Percentiles rank a stretch among this genome's conserved stretches.
These are phyloP conservation scores for Andrena flavipes DNA, from an alignment of 2,888 invertebrate genomes.

Conservation along the genomic window DNA sequence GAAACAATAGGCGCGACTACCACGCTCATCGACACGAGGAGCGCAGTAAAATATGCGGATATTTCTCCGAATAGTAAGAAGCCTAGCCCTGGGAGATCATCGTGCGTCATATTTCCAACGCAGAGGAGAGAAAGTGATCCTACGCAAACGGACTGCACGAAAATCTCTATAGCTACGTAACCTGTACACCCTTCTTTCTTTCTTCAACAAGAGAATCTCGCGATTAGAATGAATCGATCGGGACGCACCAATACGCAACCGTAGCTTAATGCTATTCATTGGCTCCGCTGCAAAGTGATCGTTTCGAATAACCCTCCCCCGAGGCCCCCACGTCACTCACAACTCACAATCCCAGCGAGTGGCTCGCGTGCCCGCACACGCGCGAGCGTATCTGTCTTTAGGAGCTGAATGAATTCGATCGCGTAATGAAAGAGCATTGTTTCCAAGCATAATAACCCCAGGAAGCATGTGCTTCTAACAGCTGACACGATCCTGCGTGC, in stretches of 20 bases:
- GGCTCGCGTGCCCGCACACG: not conserved
- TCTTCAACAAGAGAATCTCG: not conserved
- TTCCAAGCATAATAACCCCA: slow-evolving; percentile 41
- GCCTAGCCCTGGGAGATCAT: slow-evolving; percentile 19
- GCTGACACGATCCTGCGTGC: slow-evolving; percentile 61
- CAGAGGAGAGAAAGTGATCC: slow-evolving; percentile 9
- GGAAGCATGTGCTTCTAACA: slow-evolving; percentile 56
- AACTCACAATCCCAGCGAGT: not conserved
- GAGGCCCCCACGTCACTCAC: not conserved
- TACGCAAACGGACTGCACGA: not conserved
- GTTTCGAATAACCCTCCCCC: not conserved
- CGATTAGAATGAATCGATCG: not conserved
- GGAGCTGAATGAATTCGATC: slow-evolving; percentile 30
- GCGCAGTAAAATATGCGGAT: slow-evolving; percentile 50
- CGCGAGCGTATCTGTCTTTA: not conserved
- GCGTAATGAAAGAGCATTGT: slow-evolving; percentile 55
- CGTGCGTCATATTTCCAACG: not conserved
- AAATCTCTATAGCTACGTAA: not conserved
- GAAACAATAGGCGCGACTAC: slow-evolving; percentile 64
- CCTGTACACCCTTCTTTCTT: not conserved
- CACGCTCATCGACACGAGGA: slow-evolving; percentile 56
- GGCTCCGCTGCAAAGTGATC: too few relatives aligned
- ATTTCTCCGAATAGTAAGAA: slow-evolving; percentile 50
- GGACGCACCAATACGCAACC: too few relatives aligned
- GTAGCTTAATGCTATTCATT: too few relatives aligned